Base-by-base conservation (phyloP, 1,140 invertebrate species). In the Gonatopus flavifemur region DNA sequence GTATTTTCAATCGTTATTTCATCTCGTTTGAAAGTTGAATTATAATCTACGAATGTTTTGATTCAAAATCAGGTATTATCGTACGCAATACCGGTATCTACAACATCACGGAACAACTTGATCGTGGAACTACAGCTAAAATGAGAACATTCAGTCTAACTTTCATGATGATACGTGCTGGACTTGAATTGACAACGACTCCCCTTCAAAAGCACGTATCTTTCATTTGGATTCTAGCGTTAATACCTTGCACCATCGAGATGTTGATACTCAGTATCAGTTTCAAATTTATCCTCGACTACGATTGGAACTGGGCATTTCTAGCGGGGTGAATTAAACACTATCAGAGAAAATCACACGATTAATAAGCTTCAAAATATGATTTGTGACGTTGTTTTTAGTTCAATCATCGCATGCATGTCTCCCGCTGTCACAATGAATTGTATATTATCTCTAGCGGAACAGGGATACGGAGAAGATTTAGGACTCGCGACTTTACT, bases 401-500 rank as follows among this genome's bases (percentile, higher is more conserved):
- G 75, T 15, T 55, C 66, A 9, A 69, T 75, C 32, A 55, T 76
- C 18, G 61, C 73, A 1, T 72, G 73, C 25, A 66, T 78, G 67
- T 78, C 75, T 7, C 67, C 74, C 1, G 75, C 70, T 1, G 65
- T 78, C 3, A 70, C 67, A 3, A 56, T 78, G 8, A 73, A 70
- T 45, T 70, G 67, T 38, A 52, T 70, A 6, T 42, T 78, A 12
- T 53, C 63, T 21, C 49, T 77, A 38, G 68, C 70, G 12, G 72
- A 69, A 22, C 44, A 52, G 18, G 73, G 75, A 16, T 78, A 75
- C 31, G 75, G 72, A n/a, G 70, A 75, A 46, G 70, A 76, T 38
- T 74, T 71, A 52, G 72, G 65, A 21, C 65, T 77, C 0, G 58
- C 70, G 2, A 66, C 63, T 19, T 44, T 76, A n/a, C 49, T 77